Base-by-base conservation (phyloP, 2,797 vertebrate genomes). In the Cetoscarus ocellatus region DNA sequence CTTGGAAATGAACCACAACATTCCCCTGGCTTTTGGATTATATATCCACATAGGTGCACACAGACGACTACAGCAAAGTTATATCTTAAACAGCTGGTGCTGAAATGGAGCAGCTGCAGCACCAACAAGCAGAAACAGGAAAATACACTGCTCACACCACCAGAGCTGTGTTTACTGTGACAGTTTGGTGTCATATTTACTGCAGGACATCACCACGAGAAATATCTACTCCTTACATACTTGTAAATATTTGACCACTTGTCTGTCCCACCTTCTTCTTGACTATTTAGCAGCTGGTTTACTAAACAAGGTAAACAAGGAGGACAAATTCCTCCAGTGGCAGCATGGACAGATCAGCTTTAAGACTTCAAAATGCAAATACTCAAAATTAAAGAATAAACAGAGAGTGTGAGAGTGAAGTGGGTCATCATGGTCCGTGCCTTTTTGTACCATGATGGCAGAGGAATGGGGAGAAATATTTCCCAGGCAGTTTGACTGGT, bases 1-100 rank as follows among this genome's bases (percentile, higher is more conserved):
- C 48, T 70, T 85, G 80, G 74, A 84, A 35, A 61, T 53, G 66
- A 52, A 85, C 79, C 84, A 83, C 85, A 61, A 86, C 84, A 80
- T 82, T 83, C 78, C 80, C 80, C 12, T 60, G 86, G 75, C 72
- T 44, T 70, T 71, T 48, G 13, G 43, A 44, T 44, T 44, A 45
- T 61, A 14, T 6, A 44, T 10, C 12, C 55, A 38, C 48, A 19
- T 27, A 34, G 14, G 17, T n/a, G 14, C 53, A 50, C 38, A 66
- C 52, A 47, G 43, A 59, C 11, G 10, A 11, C 18, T 50, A 34
- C 27, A 19, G 62, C 60, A 38, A 77, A 57, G 59, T 49, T 60
- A 34, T 13, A 50, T 6, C 18, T 34, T 9, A 27, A 10, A 42
- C 39, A 19, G 34, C 5, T 4, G 14, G 6, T 52, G 50, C 8